Conservation (phyloP, 1,140 invertebrate species). For the Propsilocerus akamusi region DNA sequence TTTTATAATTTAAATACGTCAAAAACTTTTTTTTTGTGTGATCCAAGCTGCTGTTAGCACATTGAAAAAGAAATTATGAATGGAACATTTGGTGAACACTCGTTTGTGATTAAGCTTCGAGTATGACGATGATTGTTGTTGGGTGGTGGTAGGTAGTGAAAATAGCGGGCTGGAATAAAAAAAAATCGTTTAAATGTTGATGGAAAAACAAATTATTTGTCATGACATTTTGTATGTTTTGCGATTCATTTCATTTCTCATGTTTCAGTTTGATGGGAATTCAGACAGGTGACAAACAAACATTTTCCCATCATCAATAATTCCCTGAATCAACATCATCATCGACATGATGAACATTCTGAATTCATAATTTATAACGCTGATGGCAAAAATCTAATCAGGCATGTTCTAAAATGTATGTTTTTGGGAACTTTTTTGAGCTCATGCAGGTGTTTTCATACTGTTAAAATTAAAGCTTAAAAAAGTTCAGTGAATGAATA, state of each 20-base stretch:
- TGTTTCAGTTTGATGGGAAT: background rate
- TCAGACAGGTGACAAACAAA: background rate
- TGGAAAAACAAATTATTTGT: background rate
- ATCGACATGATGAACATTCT: too few relatives aligned
- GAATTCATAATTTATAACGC: too few relatives aligned
- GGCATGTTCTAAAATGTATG: too few relatives aligned
- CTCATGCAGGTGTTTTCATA: too few relatives aligned
- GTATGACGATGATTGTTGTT: background rate
- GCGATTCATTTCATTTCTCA: background rate
- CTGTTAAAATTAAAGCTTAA: too few relatives aligned
- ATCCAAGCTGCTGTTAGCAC: background rate
- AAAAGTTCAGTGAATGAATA: too few relatives aligned
- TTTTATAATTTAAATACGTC: background rate
- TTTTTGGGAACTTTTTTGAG: too few relatives aligned
- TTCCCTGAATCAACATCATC: too few relatives aligned
- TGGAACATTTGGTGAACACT: constrained; percentile 1
- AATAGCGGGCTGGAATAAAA: background rate
- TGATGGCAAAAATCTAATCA: too few relatives aligned
- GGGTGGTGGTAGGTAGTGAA: background rate
- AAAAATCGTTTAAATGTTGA: background rate
- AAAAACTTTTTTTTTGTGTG: background rate
- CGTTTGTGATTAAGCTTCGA: background rate
- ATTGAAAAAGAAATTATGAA: background rate
- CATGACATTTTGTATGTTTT: background rate
- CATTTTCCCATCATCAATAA: too few relatives aligned